These are phyloP conservation scores for Catostomus latipinnis DNA, from an alignment of 2,797 vertebrate species.

Conservation along the genomic window DNA sequence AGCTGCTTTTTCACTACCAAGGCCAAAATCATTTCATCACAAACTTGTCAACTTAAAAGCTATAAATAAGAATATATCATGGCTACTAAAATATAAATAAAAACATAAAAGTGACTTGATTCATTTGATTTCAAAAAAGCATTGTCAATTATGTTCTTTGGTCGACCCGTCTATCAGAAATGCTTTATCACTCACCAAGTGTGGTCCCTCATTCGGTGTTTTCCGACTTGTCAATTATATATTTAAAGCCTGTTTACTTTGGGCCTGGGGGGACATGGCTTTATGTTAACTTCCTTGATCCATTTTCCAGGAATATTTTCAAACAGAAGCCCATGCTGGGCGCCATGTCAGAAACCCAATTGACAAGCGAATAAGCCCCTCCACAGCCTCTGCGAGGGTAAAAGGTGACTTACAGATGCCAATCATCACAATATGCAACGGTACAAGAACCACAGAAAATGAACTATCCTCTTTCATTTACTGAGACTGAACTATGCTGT, in stretches of 20 bases:
- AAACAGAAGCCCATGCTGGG: not conserved
- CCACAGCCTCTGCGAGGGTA: not conserved
- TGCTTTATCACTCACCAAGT: slow-evolving; percentile 26
- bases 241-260: slow-evolving; percentile 13
- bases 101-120: slow-evolving; percentile 6
- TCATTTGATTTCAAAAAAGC: not conserved
- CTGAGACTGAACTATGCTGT: too few relatives aligned
- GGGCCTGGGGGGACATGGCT: slow-evolving; percentile 3
- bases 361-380: not conserved
- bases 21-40: not conserved
- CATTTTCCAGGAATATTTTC: slow-evolving; percentile 29
- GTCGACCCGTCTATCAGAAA: slow-evolving; percentile 15
- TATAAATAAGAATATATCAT: too few relatives aligned
- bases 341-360: not conserved
- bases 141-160: too few relatives aligned
- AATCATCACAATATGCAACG: not conserved
- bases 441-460: not conserved
- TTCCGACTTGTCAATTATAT: not conserved
- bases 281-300: not conserved
- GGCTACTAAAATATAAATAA: not conserved
- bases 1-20: slow-evolving; percentile 1
- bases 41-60: not conserved
- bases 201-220: not conserved
- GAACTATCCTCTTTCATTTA: not conserved
- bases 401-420: not conserved